Evolutionary conservation across 1,140 invertebrate genomes (phyloP), one percentile per base, ranked within the genome.

Genomic region (Ectropis grisescens): DNA sequence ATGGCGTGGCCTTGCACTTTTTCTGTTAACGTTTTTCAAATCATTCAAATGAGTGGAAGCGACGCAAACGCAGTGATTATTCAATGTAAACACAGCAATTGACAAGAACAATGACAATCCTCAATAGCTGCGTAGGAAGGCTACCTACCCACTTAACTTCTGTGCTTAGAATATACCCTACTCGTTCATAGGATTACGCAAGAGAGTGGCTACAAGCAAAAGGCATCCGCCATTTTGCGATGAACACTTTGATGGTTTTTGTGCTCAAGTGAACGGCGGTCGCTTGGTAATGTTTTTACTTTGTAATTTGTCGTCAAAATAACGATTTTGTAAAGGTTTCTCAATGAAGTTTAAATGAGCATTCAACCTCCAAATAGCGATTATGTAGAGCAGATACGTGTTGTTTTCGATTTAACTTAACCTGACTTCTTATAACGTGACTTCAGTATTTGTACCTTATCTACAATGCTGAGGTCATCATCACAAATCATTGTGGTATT

Each of bases 161-260:
- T 37, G 31, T 42, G 33, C 31, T 34, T 40, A 34, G 19, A 4
- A 22, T n/a, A n/a, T n/a, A n/a, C n/a, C 16, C 16, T 19, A 19
- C 16, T 19, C 8, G 24, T 10, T n/a, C n/a, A n/a, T n/a, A n/a
- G n/a, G 9, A 40, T 65, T 62, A 59, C 55, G 50, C 62, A 68
- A 65, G 40, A 38, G 37, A 33, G 34, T 40, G 36, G 47, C 47
- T 49, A 37, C 46, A 42, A 46, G 42, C 48, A 50, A 52, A 45
- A 53, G 39, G 49, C 26, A 45, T 46, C 60, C 58, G 64, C 60
- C 68, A 65, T 74, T 60, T 74, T 70, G 51, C 35, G 58, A 70
- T 59, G 58, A 68, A 33, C 49, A 48, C 42, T 41, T 48, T 48
- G 29, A 53, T 51, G 53, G 42, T 56, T 64, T 62, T 64, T 62